Conservation (phyloP, 2,888 invertebrate species). For the Agrochola macilenta region DNA sequence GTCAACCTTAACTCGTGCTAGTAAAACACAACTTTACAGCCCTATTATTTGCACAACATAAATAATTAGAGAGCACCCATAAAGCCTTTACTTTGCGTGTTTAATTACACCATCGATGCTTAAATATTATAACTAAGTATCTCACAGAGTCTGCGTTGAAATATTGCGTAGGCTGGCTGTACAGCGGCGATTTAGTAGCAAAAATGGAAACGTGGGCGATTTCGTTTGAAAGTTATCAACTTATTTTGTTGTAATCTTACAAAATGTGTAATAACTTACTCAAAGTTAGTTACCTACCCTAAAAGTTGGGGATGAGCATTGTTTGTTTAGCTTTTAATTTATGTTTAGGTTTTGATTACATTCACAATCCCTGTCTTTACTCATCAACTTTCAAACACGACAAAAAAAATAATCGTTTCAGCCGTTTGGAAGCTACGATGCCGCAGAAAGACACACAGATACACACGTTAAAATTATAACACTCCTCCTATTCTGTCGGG, state of each 20-base stretch:
- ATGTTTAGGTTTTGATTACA: not conserved
- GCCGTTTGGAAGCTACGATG: not conserved
- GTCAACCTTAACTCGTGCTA: constrained; percentile 25
- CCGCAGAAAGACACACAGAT: not conserved
- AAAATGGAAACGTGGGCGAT: not conserved
- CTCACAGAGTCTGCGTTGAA: constrained; percentile 32
- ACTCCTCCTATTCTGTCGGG: not conserved
- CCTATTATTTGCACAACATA: constrained; percentile 61
- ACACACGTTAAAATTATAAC: not conserved
- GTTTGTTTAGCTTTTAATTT: constrained; percentile 1
- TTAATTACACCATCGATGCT: constrained; percentile 67
- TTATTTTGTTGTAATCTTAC: not conserved
- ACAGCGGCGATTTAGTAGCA: not conserved
- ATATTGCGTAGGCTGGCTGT: constrained; percentile 20
- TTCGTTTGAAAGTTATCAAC: not conserved
- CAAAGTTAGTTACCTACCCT: not conserved
- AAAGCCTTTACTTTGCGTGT: constrained; percentile 59
- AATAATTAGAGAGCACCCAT: constrained; percentile 60
- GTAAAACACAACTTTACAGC: constrained; percentile 50
- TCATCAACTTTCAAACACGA: not conserved
- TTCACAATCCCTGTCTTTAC: too few species aligned
- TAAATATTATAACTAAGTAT: constrained; percentile 68
- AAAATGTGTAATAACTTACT: not conserved
- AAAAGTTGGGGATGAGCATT: not conserved
- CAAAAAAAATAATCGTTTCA: not conserved